These are phyloP conservation scores for Tachina lurida DNA, from an alignment of 2,888 invertebrate species.

Conservation along the genomic window DNA sequence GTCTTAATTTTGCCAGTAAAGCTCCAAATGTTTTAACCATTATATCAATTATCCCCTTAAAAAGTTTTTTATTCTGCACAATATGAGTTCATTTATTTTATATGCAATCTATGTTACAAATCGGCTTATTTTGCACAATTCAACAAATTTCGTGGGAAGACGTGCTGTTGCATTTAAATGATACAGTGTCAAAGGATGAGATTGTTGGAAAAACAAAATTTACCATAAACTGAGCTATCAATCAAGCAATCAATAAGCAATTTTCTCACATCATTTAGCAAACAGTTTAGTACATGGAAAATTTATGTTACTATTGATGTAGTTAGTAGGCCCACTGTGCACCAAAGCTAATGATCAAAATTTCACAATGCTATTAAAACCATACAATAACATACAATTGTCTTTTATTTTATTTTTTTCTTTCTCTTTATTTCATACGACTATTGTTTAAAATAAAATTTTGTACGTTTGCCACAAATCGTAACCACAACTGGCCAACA, in stretches of 20 bases:
- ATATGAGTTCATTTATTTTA: conserved; percentile 49
- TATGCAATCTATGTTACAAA: conserved; percentile 70
- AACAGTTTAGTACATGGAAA: neutral
- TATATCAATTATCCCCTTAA: conserved; percentile 54
- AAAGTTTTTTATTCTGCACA: neutral
- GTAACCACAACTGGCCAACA: conserved; percentile 63
- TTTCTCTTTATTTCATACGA: conserved; percentile 10
- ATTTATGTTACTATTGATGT: neutral
- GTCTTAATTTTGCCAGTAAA: neutral
- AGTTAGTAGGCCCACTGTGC: conserved; percentile 23
- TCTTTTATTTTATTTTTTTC: conserved; percentile 24
- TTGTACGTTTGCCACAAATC: conserved; percentile 65
- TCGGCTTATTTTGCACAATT: conserved; percentile 71
- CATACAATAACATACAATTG: conserved; percentile 38
- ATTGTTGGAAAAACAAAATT: neutral
- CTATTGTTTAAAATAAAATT: conserved; percentile 67
- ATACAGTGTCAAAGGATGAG: conserved; percentile 36
- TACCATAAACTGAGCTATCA: too few relatives aligned
- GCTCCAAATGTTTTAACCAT: conserved; percentile 26
- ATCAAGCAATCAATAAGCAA: neutral
- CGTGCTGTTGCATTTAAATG: conserved; percentile 62
- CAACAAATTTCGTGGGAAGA: conserved; percentile 59
- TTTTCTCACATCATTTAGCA: neutral
- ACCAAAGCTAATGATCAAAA: conserved; percentile 46
- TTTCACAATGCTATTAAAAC: conserved; percentile 52